Evolutionary conservation across 2,797 vertebrate genomes (phyloP).

Genomic region (Paguma larvata): DNA sequence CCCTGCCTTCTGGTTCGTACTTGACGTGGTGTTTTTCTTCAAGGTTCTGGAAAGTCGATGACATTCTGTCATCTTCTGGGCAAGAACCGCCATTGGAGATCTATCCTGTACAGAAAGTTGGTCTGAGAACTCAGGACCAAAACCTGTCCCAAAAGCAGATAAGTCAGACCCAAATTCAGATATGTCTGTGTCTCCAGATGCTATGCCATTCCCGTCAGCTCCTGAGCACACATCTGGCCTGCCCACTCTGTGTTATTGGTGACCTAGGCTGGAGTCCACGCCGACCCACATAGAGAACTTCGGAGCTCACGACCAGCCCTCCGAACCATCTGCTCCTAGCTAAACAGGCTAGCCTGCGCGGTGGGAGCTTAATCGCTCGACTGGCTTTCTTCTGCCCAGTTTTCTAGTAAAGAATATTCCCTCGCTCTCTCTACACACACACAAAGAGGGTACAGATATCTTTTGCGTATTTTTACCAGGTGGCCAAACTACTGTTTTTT

Average conservation of each 20-base stretch:
- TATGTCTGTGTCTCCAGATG: not conserved
- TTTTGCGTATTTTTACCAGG: conserved; percentile 57
- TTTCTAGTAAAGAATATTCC: conserved; percentile 67
- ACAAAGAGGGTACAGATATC: conserved; percentile 57
- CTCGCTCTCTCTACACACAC: conserved; percentile 59
- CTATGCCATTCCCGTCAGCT: not conserved
- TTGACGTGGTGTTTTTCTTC: conserved; percentile 74
- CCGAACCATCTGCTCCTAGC: conserved; percentile 73
- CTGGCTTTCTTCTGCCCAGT: conserved; percentile 29
- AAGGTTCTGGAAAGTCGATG: conserved; percentile 82
- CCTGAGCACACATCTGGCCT: not conserved
- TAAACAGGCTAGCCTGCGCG: conserved; percentile 74
- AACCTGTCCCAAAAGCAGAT: conserved; percentile 35
- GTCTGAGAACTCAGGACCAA: conserved; percentile 33
- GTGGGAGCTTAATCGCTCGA: conserved; percentile 71
- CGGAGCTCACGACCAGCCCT: conserved; percentile 59
- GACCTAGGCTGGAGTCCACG: conserved; percentile 40
- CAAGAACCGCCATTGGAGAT: conserved; percentile 79
- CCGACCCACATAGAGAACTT: conserved; percentile 83
- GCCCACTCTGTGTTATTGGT: conserved; percentile 39
- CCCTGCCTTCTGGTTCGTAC: not conserved
- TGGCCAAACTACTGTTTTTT: not conserved
- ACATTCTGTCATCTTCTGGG: conserved; percentile 75
- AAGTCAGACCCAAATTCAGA: not conserved
- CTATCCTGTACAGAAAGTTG: conserved; percentile 71